Base-by-base conservation (phyloP, 2,113 vertebrate genomes). In the Rhinogobius similis region DNA sequence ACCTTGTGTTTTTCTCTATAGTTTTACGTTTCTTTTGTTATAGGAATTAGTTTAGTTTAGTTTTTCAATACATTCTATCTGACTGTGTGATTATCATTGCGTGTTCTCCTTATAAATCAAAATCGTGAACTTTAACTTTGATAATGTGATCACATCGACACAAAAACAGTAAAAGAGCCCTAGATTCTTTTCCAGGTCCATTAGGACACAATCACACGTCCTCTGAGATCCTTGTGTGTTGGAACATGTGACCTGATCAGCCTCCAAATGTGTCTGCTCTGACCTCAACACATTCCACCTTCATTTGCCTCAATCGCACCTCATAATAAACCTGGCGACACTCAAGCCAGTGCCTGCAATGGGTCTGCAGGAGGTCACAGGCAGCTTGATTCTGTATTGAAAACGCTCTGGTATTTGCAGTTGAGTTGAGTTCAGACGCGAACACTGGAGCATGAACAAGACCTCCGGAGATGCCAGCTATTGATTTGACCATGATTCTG, bases 401-500 rank as follows among this genome's bases (percentile, higher is more conserved):
- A 86, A 86, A 85, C 68, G 75, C 65, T 20, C 27, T 65, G 81
- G 53, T 85, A 68, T 81, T 84, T 87, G 75, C 74, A 29, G 61
- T 56, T 67, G 87, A 83, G 82, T 86, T 86, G 77, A 76, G 82
- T 73, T 83, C 75, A 84, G 80, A 90, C 75, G 85, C 82, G 85
- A 79, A 89, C 83, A 82, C 76, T 82, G 86, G 82, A 82, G 85
- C 90, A 88, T 89, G 88, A 85, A 85, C 82, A 71, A 79, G 83
- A 77, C 87, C 76, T 74, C 77, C 80, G 66, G 82, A 86, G 68
- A 70, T 67, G 88, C 87, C 82, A 88, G 72, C 69, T 88, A 92
- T 92, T 85, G 92, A 92, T 92, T 91, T 89, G 73, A 65, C 85
- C 80, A 85, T 88, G 83, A 87, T 91, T 92, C 81, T 89, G 88